phyloP scores from a whole-genome alignment of 2,888 invertebrate genomes.

The Parascotia fuliginaria region DNA sequence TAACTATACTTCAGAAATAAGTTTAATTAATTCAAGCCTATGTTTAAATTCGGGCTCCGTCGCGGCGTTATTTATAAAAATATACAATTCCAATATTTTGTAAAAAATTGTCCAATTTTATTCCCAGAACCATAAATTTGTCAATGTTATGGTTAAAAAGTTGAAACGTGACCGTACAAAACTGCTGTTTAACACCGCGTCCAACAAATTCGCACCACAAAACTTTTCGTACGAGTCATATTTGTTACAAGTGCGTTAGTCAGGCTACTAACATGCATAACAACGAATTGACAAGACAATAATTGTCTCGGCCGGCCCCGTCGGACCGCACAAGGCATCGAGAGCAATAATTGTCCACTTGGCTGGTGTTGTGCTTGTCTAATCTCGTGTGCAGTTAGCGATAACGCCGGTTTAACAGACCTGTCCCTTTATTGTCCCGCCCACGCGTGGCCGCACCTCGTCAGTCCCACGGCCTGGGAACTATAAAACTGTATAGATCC shows the following conservation, averaged over 20 bases:
- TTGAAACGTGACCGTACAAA: no score
- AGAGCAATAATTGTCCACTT: slow-evolving; percentile 33
- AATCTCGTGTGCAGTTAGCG: slow-evolving; percentile 35
- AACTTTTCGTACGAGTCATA: not conserved
- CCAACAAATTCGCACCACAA: not conserved
- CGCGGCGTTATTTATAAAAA: no score
- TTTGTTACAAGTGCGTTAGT: not conserved
- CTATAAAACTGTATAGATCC: slow-evolving; percentile 4
- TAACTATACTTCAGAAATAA: no score
- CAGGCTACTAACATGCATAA: not conserved
- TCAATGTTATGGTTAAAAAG: no score
- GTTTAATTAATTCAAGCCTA: no score
- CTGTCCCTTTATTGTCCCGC: slow-evolving; percentile 29
- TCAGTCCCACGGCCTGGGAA: slow-evolving; percentile 7
- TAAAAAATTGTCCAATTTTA: no score
- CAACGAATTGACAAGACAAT: slow-evolving; percentile 10
- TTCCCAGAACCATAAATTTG: no score
- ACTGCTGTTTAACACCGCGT: no score
- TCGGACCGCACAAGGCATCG: not conserved
- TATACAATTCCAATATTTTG: no score
- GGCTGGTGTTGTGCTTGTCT: slow-evolving; percentile 27
- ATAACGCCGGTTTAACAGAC: slow-evolving; percentile 26
- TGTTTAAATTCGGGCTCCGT: no score
- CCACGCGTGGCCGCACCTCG: slow-evolving; percentile 21
- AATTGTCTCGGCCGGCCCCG: not conserved